These are phyloP conservation scores for Helicolenus hilgendorfi DNA, from an alignment of 2,797 vertebrate genomes.

Conservation along the genomic window DNA sequence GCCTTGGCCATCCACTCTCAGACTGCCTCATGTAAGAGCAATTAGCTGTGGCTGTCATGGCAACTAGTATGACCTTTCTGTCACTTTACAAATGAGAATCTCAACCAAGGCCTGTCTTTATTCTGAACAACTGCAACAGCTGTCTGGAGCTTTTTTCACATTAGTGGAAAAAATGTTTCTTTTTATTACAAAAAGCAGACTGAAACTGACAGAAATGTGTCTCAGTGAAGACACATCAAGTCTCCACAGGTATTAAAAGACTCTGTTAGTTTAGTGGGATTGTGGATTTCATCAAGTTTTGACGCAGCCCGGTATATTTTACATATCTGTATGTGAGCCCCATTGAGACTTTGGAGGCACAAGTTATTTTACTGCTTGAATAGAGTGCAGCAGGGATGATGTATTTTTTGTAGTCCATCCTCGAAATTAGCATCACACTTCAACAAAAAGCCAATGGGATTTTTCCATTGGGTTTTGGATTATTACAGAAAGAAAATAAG, in stretches of 20 bases:
- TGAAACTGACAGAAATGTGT: background rate
- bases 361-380: background rate
- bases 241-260: background rate
- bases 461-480: no score
- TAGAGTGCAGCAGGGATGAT: background rate
- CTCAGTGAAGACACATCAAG: background rate
- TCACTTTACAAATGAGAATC: constrained; percentile 56
- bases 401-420: background rate
- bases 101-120: constrained; percentile 43
- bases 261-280: background rate
- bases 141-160: constrained; percentile 20
- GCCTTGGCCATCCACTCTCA: constrained; percentile 45
- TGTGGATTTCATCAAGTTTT: background rate
- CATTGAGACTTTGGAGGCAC: background rate
- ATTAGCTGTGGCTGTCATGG: constrained; percentile 72
- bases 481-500: no score
- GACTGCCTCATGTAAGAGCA: constrained; percentile 37
- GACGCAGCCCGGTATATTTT: background rate
- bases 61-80: constrained; percentile 74
- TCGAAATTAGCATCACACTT: background rate
- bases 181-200: background rate
- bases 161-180: background rate
- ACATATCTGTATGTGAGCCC: background rate
- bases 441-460: no score
- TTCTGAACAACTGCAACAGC: constrained; percentile 35